Percentiles rank a stretch among this genome's conserved stretches.
These are phyloP conservation scores for Porites lobata DNA, from an alignment of 92 coral and sea anemone genomes.

Conservation along the genomic window DNA sequence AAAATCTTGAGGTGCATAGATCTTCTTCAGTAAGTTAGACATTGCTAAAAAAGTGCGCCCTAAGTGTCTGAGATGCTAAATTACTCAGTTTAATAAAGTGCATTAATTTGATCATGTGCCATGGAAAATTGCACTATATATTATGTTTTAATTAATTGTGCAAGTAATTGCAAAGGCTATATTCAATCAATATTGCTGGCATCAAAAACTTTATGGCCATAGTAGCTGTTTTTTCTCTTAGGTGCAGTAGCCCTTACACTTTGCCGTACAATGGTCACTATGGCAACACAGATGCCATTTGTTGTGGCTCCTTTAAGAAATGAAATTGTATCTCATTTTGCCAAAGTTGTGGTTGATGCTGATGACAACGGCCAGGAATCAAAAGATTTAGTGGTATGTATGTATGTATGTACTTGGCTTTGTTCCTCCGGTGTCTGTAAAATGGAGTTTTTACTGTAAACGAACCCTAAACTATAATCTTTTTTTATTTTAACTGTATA, in stretches of 20 bases:
- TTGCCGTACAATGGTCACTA: conserved; percentile 91
- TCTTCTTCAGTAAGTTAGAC: too few relatives aligned
- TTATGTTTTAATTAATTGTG: background rate
- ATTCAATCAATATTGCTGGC: background rate
- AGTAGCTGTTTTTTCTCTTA: conserved; percentile 7
- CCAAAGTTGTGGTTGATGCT: conserved; percentile 36
- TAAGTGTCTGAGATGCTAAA: too few relatives aligned
- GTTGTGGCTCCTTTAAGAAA: conserved; percentile 74
- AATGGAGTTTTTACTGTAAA: too few relatives aligned
- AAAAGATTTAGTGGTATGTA: conserved; percentile 57
- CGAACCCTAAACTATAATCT: too few relatives aligned
- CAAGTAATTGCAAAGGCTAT: background rate
- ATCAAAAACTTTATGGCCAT: too few relatives aligned
- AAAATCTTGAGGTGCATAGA: too few relatives aligned
- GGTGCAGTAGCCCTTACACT: conserved; percentile 86
- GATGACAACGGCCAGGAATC: conserved; percentile 47
- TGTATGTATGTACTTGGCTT: background rate
- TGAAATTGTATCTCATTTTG: conserved; percentile 78
- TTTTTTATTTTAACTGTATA: too few relatives aligned
- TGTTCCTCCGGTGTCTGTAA: too few relatives aligned
- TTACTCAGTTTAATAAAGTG: too few relatives aligned
- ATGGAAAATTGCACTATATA: too few relatives aligned
- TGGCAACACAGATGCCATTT: conserved; percentile 93
- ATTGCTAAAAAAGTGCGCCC: too few relatives aligned
- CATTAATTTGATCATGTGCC: too few relatives aligned